Base-by-base conservation (phyloP, 2,113 vertebrate species). In the Psittacus erithacus region DNA sequence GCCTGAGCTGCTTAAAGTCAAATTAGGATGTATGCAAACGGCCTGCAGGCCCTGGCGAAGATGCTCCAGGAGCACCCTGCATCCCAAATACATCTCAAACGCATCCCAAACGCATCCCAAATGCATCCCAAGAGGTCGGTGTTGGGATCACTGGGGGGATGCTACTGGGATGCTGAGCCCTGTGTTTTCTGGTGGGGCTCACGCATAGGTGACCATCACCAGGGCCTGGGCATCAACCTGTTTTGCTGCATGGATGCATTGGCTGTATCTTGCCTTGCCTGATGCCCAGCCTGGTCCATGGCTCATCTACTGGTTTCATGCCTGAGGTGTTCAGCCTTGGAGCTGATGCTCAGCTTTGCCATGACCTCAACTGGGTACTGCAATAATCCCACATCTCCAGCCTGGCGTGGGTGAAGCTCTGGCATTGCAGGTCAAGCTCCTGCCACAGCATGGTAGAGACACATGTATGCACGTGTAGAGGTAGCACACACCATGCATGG, bases 1-100 rank as follows among this genome's bases (percentile, higher is more conserved):
- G 91, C 85, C 91, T 94, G 76, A 93, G 94, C 96, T 95, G 94
- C 95, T 94, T 96, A 93, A 94, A 93, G 94, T 96, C 96, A 94
- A 93, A 94, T 94, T 94, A 94, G 93, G 94, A 77, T 87, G 90
- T 53, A 77, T 74, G 96, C 90, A 50, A 95, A 25, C 46, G 5
- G 78, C 57, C 3, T 2, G 47, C 5, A 39, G 28, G 87, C 81
- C 67, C 46, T 1, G 81, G 69, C 84, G 75, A 71, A 52, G 63
- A 19, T 60, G 93, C 1, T 0, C n/a, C 10, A 0, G 80, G 62
- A 38, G 75, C 62, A 27, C 50, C 60, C 75, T 8, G 46, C 71
- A 28, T 18, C 84, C 55, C 35, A 12, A 7, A 7, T 3, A 2
- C 31, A 10, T 16, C 75, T 57, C 52, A 8, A 1, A 1, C 2